Evolutionary conservation across 1,140 invertebrate genomes (phyloP), one percentile per base, ranked within the genome.

Genomic region (Diploscapter pachys): DNA sequence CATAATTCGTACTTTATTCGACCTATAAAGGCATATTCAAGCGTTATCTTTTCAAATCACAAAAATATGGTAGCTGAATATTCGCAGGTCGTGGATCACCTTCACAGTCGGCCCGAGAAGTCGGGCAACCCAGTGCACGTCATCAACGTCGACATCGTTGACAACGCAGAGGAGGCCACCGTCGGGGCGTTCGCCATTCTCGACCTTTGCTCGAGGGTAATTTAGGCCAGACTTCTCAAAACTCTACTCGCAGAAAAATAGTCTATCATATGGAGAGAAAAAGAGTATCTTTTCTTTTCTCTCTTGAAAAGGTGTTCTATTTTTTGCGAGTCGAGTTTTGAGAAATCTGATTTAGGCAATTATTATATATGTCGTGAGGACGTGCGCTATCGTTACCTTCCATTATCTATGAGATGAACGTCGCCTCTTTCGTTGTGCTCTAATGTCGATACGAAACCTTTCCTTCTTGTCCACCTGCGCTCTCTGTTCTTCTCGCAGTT

Each of bases 91-190:
- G 63, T 85, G 3, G 82, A 85, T 9, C 76, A 76, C 71, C 76
- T 89, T 53, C 87, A 88, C 64, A 86, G 64, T 50, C 76, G 86
- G 62, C 83, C 85, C 49, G 80, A 82, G 51, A 78, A 76, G 5
- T 80, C 85, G 9, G 80, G 85, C 49, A 75, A 83, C n/a, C 92
- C 93, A 5, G 94, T 94, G 2, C 97, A 99, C 89, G 90, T 99
- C 9, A 92, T 99, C 51, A 99, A 99, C 87, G 92, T 99, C 80
- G 96, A 99, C 85, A 97, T 99, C 85, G 94, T 95, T 87, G 97
- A 99, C 89, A 99, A 99, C 87, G 95, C 98, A 76, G 96, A 99
- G 88, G 97, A 99, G 86, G 96, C 96, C 0, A 96, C 96, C n/a
- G 92, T 99, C 83, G 97, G 97, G 76, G 96, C 96, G n/a, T 96